Evolutionary conservation across 2,888 invertebrate species (phyloP).

Genomic region (Crepidodera aurea): DNA sequence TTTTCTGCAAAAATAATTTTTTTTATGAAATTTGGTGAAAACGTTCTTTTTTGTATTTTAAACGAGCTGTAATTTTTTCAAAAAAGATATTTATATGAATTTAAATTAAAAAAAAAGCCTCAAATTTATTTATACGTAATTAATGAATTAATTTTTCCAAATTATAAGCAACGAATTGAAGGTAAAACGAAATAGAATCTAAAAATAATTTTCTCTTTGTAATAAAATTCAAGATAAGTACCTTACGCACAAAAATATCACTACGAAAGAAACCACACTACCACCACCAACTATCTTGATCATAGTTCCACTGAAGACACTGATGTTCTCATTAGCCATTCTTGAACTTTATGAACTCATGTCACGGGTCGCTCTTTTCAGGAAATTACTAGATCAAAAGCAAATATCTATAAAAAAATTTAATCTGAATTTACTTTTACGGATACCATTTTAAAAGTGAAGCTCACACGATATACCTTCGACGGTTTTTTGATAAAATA

Average conservation of each 20-base stretch:
- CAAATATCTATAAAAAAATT: too few species aligned
- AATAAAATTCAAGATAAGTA: conserved; percentile 32
- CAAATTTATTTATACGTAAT: too few species aligned
- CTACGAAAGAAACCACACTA: conserved; percentile 40
- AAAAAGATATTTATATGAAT: too few species aligned
- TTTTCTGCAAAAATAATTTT: too few species aligned
- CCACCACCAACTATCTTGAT: conserved; percentile 34
- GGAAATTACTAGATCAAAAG: conserved; percentile 17
- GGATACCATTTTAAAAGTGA: not conserved
- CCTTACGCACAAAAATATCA: conserved; percentile 44
- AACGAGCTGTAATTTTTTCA: too few species aligned
- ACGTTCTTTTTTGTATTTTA: too few species aligned
- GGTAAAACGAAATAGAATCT: too few species aligned
- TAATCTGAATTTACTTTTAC: not conserved
- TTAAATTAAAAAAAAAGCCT: too few species aligned
- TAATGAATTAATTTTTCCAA: too few species aligned
- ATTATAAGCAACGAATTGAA: too few species aligned
- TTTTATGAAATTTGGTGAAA: too few species aligned
- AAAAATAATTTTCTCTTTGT: too few species aligned
- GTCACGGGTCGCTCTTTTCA: conserved; percentile 45
- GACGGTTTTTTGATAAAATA: conserved; percentile 13
- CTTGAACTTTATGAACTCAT: conserved; percentile 37
- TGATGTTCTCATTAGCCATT: conserved; percentile 10
- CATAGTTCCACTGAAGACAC: conserved; percentile 33
- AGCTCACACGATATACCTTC: conserved; percentile 15